Evolutionary conservation across 1,140 invertebrate genomes (phyloP).

Genomic region (Atopsyche davidsoni): DNA sequence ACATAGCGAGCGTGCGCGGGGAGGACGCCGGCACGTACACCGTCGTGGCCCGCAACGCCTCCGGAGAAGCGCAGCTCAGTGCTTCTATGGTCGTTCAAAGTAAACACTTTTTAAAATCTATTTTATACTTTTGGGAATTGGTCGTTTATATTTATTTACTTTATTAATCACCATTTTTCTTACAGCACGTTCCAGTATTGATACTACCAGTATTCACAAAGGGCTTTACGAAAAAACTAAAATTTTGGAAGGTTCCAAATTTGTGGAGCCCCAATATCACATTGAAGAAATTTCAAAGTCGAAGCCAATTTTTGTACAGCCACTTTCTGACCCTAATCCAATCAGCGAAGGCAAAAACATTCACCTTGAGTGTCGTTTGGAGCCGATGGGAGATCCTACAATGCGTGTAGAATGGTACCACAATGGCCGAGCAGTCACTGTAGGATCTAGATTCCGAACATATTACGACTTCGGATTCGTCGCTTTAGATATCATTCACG

Average conservation of each 20-base stretch:
- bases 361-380: conserved; percentile 82
- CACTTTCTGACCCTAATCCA: conserved; percentile 73
- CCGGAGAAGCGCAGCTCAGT: conserved; percentile 76
- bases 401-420: conserved; percentile 95
- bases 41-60: conserved; percentile 79
- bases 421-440: conserved; percentile 80
- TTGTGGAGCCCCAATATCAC: conserved; percentile 79
- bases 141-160: not conserved
- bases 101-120: conserved; percentile 47
- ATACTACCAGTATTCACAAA: conserved; percentile 81
- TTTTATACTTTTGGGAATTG: not conserved
- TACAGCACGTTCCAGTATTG: conserved; percentile 75
- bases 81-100: conserved; percentile 82
- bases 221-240: conserved; percentile 81
- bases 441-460: conserved; percentile 87
- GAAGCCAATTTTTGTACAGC: conserved; percentile 84
- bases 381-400: conserved; percentile 92
- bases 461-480: conserved; percentile 94
- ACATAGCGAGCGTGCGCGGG: conserved; percentile 80
- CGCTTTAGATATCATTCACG: conserved; percentile 82
- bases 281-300: conserved; percentile 92
- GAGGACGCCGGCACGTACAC: conserved; percentile 85
- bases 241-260: conserved; percentile 77
- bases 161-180: conserved; percentile 27
- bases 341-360: conserved; percentile 86